phyloP scores from a whole-genome alignment of 2,113 vertebrate species.

The Callorhinus ursinus region DNA sequence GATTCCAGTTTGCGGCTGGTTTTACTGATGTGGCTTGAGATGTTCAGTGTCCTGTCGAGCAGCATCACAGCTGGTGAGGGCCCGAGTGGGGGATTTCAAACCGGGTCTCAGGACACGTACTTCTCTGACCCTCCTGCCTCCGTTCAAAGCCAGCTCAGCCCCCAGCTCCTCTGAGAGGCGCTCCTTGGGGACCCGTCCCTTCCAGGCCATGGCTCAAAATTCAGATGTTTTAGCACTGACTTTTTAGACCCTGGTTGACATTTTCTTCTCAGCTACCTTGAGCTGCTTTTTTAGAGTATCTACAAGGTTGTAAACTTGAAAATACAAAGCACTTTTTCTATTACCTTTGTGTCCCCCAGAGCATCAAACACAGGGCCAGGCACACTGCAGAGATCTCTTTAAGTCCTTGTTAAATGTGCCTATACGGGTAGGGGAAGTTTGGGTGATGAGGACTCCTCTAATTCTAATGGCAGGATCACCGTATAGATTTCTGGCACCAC shows the following conservation, averaged over 20 bases:
- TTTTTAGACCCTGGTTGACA: neutral
- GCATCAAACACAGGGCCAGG: accelerated
- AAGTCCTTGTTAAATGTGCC: neutral
- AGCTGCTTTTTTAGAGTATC: neutral
- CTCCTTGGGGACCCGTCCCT: neutral
- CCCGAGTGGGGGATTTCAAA: neutral
- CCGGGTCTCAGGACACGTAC: too few species aligned
- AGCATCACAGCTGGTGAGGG: accelerated
- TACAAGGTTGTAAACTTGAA: neutral
- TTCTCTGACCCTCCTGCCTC: neutral
- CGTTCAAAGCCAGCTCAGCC: neutral
- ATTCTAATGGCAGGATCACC: too few species aligned
- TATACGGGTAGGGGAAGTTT: too few species aligned
- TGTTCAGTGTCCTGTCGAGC: accelerated
- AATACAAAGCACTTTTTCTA: accelerated
- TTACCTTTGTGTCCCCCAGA: neutral
- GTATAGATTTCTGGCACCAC: too few species aligned
- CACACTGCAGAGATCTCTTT: accelerated
- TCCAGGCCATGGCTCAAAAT: neutral
- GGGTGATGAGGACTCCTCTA: too few species aligned
- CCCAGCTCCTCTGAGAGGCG: neutral
- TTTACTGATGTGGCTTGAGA: accelerated
- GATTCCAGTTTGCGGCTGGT: too few species aligned
- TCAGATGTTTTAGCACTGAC: neutral
- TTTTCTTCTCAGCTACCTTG: neutral